Conservation (phyloP, 2,113 vertebrate species). For the Semicossyphus pulcher region DNA sequence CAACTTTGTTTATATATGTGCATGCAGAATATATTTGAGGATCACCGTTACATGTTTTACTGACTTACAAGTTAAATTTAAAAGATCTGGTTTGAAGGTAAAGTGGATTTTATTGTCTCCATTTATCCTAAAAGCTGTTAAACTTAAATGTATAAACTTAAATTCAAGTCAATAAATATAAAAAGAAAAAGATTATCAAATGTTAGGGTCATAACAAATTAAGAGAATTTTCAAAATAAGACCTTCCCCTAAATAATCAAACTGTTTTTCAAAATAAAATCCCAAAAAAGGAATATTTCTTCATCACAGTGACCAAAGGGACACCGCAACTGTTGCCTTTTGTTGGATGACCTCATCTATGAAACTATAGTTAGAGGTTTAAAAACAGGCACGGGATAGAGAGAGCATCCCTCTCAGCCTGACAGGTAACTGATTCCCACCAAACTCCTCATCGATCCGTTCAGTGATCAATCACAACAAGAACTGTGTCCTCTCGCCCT, state of each 20-base stretch:
- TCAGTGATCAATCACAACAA: constrained; percentile 83
- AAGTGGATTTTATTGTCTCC: not conserved
- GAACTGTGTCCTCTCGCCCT: constrained; percentile 47
- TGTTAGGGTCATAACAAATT: too few relatives aligned
- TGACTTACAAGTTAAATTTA: not conserved
- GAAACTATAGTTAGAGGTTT: constrained; percentile 23
- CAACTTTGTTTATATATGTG: too few relatives aligned
- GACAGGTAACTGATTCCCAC: constrained; percentile 81
- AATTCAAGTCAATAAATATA: too few relatives aligned
- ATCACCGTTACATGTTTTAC: not conserved
- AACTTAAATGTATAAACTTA: too few relatives aligned
- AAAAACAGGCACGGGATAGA: constrained; percentile 36
- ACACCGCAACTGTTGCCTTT: constrained; percentile 4
- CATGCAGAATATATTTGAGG: not conserved
- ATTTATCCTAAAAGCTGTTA: not conserved
- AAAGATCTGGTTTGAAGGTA: not conserved
- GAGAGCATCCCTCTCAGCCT: constrained; percentile 44
- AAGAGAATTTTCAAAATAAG: too few relatives aligned
- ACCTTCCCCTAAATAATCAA: too few relatives aligned
- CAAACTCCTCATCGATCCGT: constrained; percentile 73
- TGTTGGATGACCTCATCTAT: not conserved
- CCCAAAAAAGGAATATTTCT: not conserved
- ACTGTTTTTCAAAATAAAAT: not conserved
- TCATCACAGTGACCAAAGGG: not conserved
- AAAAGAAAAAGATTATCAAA: too few relatives aligned